Evolutionary conservation across 1,140 invertebrate genomes (phyloP), one percentile per base, ranked within the genome.

Genomic region (Hyposmocoma kahamanoa): DNA sequence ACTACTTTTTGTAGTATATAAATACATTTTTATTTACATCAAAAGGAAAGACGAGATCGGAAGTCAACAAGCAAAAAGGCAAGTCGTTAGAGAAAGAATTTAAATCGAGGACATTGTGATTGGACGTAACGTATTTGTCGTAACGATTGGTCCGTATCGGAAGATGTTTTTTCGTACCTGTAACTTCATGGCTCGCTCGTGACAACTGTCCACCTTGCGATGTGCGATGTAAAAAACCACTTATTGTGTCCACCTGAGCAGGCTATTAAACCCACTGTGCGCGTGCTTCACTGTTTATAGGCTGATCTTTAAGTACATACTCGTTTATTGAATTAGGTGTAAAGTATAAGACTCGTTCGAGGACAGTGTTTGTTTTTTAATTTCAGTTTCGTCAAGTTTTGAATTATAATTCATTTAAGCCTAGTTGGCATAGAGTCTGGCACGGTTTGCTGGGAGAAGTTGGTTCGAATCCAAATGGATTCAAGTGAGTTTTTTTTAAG

Each of bases 161-260:
- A 59, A n/a, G 20, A 21, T 55, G 47, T 50, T 54, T 61, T 62
- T 51, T 61, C 56, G 50, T 45, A 22, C 42, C 50, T 44, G 43
- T 50, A 72, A 57, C 61, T 60, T 70, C 56, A 71, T 56, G 61
- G 46, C 39, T 52, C 39, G 50, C 56, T 68, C 65, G 59, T 62
- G 64, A 64, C 58, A 59, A 59, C 56, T 63, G 60, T 56, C 63
- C 59, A 71, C 68, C 68, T 69, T 66, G 66, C 59, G 53, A 62
- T 57, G 56, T 41, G 42, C n/a, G 42, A 20, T 54, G 59, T 64
- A 72, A 76, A 67, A 72, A 63, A 50, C 41, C 47, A 56, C 48
- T 67, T 67, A 68, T 69, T 69, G 67, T n/a, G n/a, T 77, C 60
- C 66, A 64, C 54, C 67, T 54, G 59, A 68, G 47, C 30, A 41